phyloP scores from a whole-genome alignment of 2,113 vertebrate species.

The Cyphotilapia sp. region DNA sequence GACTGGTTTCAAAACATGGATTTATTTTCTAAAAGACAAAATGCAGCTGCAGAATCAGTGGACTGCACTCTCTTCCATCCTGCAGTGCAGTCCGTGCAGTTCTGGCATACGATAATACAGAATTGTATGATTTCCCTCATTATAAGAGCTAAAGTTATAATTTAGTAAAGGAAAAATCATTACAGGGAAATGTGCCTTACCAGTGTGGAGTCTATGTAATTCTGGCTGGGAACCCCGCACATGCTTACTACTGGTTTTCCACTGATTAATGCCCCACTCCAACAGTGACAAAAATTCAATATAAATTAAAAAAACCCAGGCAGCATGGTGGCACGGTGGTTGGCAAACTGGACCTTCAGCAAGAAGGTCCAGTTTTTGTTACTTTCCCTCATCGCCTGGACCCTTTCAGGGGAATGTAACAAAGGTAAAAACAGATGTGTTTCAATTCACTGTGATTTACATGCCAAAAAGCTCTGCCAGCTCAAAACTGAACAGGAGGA shows the following conservation, averaged over 20 bases:
- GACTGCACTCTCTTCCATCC: background rate
- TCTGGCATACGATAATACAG: background rate
- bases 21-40: background rate
- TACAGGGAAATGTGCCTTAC: background rate
- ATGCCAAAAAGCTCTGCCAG: background rate
- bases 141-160: background rate
- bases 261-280: background rate
- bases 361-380: background rate
- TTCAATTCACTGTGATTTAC: background rate
- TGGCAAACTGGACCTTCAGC: background rate
- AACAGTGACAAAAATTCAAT: background rate
- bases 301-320: accelerated
- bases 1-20: background rate
- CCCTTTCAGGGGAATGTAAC: background rate
- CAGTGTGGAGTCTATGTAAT: background rate
- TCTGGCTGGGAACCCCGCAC: background rate
- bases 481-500: background rate
- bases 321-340: background rate
- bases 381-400: background rate
- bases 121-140: background rate
- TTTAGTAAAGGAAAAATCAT: background rate
- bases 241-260: background rate
- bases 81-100: background rate
- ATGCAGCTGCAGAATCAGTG: background rate
- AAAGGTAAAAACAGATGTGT: background rate